Conservation (phyloP, 2,888 invertebrate species). For the Hydrotaea cyrtoneurina region DNA sequence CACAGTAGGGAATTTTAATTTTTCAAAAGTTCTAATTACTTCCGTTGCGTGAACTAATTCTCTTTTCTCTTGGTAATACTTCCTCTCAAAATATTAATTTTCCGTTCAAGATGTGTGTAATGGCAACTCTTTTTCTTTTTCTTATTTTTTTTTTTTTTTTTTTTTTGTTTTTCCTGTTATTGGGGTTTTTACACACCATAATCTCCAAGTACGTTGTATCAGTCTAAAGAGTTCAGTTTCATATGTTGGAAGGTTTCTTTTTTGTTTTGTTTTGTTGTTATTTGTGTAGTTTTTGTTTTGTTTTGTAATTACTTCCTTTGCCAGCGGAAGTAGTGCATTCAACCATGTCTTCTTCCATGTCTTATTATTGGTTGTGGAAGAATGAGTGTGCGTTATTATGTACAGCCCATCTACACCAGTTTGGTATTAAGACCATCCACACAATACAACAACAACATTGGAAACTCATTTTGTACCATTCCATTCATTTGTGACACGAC, state of each 20-base stretch:
- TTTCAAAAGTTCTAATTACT: slow-evolving; percentile 31
- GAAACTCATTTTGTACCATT: not conserved
- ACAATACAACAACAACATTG: not conserved
- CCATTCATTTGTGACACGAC: not conserved
- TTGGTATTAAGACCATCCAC: slow-evolving; percentile 22
- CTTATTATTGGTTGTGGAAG: slow-evolving; percentile 17
- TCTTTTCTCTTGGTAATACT: not conserved
- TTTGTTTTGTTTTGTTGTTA: slow-evolving; percentile 28
- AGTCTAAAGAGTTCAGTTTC: slow-evolving; percentile 48
- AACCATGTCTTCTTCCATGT: slow-evolving; percentile 66
- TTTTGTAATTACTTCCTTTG: slow-evolving; percentile 59
- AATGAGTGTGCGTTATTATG: slow-evolving; percentile 48
- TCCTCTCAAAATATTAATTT: slow-evolving; percentile 12
- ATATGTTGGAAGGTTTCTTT: slow-evolving; percentile 30
- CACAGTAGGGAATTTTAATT: not conserved
- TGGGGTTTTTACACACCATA: not conserved
- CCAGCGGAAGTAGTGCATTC: slow-evolving; percentile 76
- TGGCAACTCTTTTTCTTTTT: slow-evolving; percentile 39
- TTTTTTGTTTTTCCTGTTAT: too few relatives aligned
- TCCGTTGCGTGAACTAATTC: slow-evolving; percentile 10
- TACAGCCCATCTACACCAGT: slow-evolving; percentile 6
- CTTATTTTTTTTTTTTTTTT: not conserved
- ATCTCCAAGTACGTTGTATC: slow-evolving; percentile 40
- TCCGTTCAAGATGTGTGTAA: not conserved
- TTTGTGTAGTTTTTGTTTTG: slow-evolving; percentile 31